Base-by-base conservation (phyloP, 92 coral and sea anemone species). In the Epizoanthus scotinus region DNA sequence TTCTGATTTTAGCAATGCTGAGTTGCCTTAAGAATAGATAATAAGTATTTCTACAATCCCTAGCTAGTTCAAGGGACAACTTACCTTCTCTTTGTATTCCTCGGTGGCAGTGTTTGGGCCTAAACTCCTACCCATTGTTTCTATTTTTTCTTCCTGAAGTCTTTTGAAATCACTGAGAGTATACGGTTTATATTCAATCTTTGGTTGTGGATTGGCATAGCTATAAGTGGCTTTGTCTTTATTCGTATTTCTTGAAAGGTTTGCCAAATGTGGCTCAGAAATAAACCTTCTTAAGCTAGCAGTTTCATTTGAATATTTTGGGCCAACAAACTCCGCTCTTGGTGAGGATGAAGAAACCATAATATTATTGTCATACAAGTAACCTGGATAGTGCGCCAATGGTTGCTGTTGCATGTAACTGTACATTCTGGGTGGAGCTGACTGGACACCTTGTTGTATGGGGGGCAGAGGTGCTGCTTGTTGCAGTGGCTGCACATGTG, bases 211-310 rank as follows among this genome's bases (percentile, higher is more conserved):
- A 20, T 21, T 36, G 38, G 68, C n/a, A 59, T 55, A 17, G 19
- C 55, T 25, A 64, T 64, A 14, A 3, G 22, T 38, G 31, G 19
- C 36, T 19, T 20, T 75, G 53, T 75, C 52, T 58, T 75, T 40
- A 5, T 8, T 22, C 17, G 47, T 75, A 1, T 75, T 55, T 36
- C 40, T 25, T 22, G 53, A 75, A 40, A 21, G 53, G 25, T 29
- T 74, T 34, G 66, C 49, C 31, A 75, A 75, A 12, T 75, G 81
- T 60, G 81, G 81, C 36, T 75, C 81, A 12, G 81, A 75, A 20
- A 59, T 38, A 57, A 75, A 75, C 68, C 56, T 75, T 58, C 81
- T 59, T 21, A 75, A 27, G 14, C 18, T 40, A 0, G 67, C 60
- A 15, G 60, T n/a, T 25, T 75, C 5, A n/a, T 58, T 63, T 6